Base-by-base conservation (phyloP, 2,888 invertebrate species). In the Eupsilia transversa region DNA sequence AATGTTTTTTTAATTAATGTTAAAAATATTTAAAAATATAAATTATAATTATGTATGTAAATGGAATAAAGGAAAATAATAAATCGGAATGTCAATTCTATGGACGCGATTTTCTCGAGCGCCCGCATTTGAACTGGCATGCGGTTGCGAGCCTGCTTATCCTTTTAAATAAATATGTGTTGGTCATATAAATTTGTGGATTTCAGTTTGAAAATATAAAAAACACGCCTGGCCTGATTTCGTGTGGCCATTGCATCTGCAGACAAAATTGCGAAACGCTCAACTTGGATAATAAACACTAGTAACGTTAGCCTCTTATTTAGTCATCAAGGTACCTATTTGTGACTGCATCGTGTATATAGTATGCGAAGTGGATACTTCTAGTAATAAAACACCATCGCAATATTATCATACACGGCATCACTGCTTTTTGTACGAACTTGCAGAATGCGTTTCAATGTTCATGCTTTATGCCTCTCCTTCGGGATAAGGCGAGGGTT, bases 401-500 rank as follows among this genome's bases (percentile, higher is more conserved):
- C 65, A 27, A 17, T 49, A 46, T 35, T 61, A 64, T 70, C 61
- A 54, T 35, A 60, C 54, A 61, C 20, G 35, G 46, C 65, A 76
- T 59, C 65, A n/a, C 65, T 43, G 33, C 52, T 83, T 82, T 83
- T 82, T 82, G 66, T 69, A 33, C 49, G 65, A 61, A 69, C 52
- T 70, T 63, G 61, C 49, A 68, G 63, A 68, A 83, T 72, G 84
- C 84, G 30, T 64, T 72, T 65, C 61, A 83, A 69, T 80, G 81
- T 77, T 80, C 77, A 66, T 76, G 77, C 60, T 46, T 23, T 68
- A 66, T 43, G 69, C 65, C 35, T 81, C 73, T 73, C 67, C 70
- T 81, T 57, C 49, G 60, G 66, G 85, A 82, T 67, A 79, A 64
- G 66, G 72, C 30, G 69, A 79, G 85, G 79, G 82, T 71, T 75